Percentiles rank a stretch among this genome's conserved stretches.
phyloP scores from a whole-genome alignment of 2,888 invertebrate genomes.

The Dendrolimus houi region DNA sequence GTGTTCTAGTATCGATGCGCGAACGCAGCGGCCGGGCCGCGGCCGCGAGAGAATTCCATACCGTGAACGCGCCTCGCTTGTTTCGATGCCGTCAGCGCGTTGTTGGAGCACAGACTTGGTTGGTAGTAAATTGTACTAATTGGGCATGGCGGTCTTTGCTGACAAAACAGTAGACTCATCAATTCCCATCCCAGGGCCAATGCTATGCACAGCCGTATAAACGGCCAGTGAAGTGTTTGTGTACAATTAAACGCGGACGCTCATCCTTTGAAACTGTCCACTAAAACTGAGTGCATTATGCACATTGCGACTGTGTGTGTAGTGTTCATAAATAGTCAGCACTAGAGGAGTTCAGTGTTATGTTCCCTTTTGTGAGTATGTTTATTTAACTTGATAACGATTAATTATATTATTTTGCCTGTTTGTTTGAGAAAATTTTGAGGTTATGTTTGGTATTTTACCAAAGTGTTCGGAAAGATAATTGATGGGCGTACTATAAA shows the following conservation, averaged over 20 bases:
- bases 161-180: constrained; percentile 60
- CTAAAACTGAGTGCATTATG: constrained; percentile 56
- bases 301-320: constrained; percentile 60
- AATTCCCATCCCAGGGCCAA: constrained; percentile 47
- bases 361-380: constrained; percentile 63
- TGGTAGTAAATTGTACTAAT: constrained; percentile 72
- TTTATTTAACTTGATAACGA: constrained; percentile 11
- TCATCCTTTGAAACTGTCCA: constrained; percentile 46
- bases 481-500: no score
- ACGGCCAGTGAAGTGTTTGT: constrained; percentile 49
- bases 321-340: constrained; percentile 68
- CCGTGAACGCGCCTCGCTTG: constrained; percentile 65
- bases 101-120: constrained; percentile 55
- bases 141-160: constrained; percentile 63
- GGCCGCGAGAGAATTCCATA: constrained; percentile 59
- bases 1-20: constrained; percentile 51
- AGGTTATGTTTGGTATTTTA: constrained; percentile 53
- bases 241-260: constrained; percentile 37
- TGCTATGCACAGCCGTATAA: constrained; percentile 45
- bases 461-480: neutral
- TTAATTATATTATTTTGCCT: neutral
- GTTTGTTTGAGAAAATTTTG: constrained; percentile 40
- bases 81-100: constrained; percentile 67
- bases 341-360: constrained; percentile 57
- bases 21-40: constrained; percentile 60